Evolutionary conservation across 1,140 invertebrate genomes (phyloP).

Genomic region (Dendrolimus punctatus): DNA sequence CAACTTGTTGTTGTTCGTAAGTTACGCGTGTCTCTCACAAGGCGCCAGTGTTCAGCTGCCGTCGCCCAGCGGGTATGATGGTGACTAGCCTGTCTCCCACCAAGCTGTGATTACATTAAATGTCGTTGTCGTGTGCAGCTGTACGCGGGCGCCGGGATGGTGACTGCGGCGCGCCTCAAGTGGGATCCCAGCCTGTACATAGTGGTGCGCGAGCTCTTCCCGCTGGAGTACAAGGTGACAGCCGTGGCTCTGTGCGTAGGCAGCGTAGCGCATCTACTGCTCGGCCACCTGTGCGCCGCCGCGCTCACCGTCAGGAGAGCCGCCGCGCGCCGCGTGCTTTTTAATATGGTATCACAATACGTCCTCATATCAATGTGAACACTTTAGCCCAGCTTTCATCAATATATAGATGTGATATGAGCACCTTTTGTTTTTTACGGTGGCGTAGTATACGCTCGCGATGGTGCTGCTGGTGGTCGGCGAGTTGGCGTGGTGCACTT

Average conservation of each 20-base stretch:
- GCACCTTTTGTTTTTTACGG: too few species aligned
- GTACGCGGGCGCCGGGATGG: slow-evolving; percentile 37
- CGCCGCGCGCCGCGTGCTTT: slow-evolving; percentile 14
- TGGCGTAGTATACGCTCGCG: slow-evolving; percentile 17
- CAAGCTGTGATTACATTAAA: not conserved
- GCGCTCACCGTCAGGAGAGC: slow-evolving; percentile 19
- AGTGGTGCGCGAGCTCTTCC: slow-evolving; percentile 40
- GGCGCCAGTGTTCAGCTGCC: not conserved
- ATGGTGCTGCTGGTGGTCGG: slow-evolving; percentile 14
- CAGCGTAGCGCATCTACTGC: slow-evolving; percentile 25
- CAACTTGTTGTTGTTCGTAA: slow-evolving; percentile 25
- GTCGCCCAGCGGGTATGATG: not conserved
- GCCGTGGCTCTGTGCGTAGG: slow-evolving; percentile 24
- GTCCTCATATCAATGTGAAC: too few species aligned
- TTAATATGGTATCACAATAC: slow-evolving; percentile 16
- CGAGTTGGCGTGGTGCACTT: slow-evolving; percentile 23
- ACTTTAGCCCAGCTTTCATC: too few species aligned
- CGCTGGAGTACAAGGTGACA: slow-evolving; percentile 33
- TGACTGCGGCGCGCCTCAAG: slow-evolving; percentile 43
- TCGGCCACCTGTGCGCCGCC: slow-evolving; percentile 30
- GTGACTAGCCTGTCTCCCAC: not conserved
- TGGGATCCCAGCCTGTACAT: slow-evolving; percentile 56
- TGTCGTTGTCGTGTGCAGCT: slow-evolving; percentile 19
- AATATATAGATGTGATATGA: too few species aligned
- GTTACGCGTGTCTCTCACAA: not conserved